phyloP scores from a whole-genome alignment of 2,888 invertebrate species.

The Leptinotarsa tumamoca region DNA sequence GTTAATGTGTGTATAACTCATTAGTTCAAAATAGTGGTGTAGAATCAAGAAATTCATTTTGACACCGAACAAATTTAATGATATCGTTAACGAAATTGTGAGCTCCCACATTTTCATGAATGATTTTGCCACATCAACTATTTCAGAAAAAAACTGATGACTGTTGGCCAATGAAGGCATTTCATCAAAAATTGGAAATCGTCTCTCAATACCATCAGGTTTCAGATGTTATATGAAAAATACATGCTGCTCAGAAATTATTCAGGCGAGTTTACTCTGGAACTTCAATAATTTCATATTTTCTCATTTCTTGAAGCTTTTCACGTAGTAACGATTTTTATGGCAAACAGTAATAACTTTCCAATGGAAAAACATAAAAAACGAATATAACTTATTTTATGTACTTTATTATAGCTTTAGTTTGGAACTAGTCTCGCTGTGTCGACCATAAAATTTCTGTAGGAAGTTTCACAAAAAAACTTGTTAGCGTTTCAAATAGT shows the following conservation, averaged over 20 bases:
- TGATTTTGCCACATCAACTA: too few species aligned
- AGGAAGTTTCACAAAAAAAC: background rate
- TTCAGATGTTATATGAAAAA: background rate
- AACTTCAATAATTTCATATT: background rate
- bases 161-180: too few species aligned
- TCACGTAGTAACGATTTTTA: background rate
- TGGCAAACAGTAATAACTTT: slow-evolving; percentile 9
- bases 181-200: too few species aligned
- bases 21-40: too few species aligned
- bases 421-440: background rate
- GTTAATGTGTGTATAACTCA: too few species aligned
- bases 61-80: too few species aligned
- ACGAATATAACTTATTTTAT: slow-evolving; percentile 8
- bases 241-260: background rate
- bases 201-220: too few species aligned
- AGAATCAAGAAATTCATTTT: too few species aligned
- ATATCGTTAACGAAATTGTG: too few species aligned
- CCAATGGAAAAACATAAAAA: background rate
- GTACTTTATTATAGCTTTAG: slow-evolving; percentile 10
- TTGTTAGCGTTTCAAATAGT: background rate
- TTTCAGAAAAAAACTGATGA: too few species aligned
- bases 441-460: background rate
- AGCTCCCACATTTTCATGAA: too few species aligned
- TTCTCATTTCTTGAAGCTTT: background rate
- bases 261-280: background rate